Conservation (phyloP, 2,113 vertebrate species). For the Setophaga coronata region DNA sequence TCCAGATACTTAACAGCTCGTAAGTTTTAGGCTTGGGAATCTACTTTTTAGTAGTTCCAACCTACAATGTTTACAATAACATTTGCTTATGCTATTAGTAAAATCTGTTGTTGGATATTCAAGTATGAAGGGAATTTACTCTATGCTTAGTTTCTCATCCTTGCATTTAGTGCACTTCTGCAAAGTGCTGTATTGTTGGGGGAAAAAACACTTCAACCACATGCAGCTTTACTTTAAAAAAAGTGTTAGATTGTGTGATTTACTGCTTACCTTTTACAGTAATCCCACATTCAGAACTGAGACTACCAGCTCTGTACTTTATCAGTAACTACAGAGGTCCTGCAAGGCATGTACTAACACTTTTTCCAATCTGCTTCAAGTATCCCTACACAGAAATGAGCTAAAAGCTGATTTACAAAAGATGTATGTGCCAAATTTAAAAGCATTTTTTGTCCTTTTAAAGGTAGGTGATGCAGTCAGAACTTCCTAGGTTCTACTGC, state of each 20-base stretch:
- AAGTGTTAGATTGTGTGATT: neutral
- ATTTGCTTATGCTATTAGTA: neutral
- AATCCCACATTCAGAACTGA: neutral
- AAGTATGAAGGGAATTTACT: neutral
- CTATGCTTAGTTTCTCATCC: neutral
- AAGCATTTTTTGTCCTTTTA: neutral
- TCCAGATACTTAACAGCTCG: constrained; percentile 99
- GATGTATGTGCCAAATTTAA: neutral
- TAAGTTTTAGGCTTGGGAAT: constrained; percentile 76
- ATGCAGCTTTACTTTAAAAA: neutral
- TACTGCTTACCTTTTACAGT: neutral
- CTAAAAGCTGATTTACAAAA: neutral
- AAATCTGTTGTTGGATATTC: neutral
- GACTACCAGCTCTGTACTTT: neutral
- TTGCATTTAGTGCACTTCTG: neutral
- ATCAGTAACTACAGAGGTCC: neutral
- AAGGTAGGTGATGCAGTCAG: neutral
- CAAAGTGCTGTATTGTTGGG: neutral
- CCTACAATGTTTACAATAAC: neutral
- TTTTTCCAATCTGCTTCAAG: neutral
- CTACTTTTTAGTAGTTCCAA: neutral
- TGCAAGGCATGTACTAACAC: neutral
- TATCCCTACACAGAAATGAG: neutral
- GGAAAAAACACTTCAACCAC: neutral
- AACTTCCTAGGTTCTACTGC: neutral